Evolutionary conservation across 2,113 vertebrate species (phyloP), one percentile per base, ranked within the genome.

Genomic region (Corythornis madagascariensis): DNA sequence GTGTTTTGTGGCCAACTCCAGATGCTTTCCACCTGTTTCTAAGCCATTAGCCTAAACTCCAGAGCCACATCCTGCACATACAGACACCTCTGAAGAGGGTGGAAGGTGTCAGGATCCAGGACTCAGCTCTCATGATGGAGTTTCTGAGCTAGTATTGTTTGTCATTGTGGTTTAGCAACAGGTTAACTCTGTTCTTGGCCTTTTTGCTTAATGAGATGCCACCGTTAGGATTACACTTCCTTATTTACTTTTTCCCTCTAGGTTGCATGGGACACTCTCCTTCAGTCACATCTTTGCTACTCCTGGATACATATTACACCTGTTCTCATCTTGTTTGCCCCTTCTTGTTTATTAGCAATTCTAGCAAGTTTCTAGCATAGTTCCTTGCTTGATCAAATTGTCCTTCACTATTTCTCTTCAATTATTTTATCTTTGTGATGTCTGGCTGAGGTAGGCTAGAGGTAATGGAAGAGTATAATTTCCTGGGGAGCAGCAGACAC

Each of bases 91-190:
- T 31, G 33, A 33, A 60, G 28, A 40, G 29, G 12, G 10, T 22
- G 7, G 57, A 38, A 71, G 52, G 28, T 40, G 48, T 48, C 33
- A 33, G 26, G 2, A 2, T 11, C 24, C 60, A 47, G 55, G 21
- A 47, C 42, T 40, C 21, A 19, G 29, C 29, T 61, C 33, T 81
- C 25, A 25, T 16, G 45, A 3, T 8, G 45, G 38, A 71, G 26
- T 16, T 76, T 26, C 55, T 65, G n/a, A 31, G 13, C 60, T 33
- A 1, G 3, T 1, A 0, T 7, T 57, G 31, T 7, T 72, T 53
- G 20, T n/a, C n/a, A 21, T 0, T 25, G 60, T 7, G 26, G 6
- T 31, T 70, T 35, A 52, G 25, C 1, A 4, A 69, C 1, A 15
- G 52, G 56, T 26, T 9, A 38, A 31, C 24, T 19, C 43, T 53